Base-by-base conservation (phyloP, 2,888 invertebrate species). In the Dioctria rufipes region DNA sequence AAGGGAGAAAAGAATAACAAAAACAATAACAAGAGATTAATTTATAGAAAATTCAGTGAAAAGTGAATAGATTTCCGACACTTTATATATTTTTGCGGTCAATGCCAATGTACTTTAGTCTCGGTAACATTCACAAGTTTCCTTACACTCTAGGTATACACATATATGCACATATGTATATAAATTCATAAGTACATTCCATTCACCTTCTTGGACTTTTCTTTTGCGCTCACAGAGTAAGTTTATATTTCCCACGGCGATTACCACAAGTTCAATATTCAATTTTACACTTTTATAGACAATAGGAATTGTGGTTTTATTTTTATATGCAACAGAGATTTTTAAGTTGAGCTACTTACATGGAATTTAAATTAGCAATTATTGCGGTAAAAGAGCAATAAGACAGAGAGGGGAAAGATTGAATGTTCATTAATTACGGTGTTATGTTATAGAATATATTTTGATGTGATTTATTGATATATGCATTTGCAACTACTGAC, bases 281-380 rank as follows among this genome's bases (percentile, higher is more conserved):
- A 8, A 61, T 8, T 61, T 61, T 49, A 13, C 67, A 40, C 39
- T 13, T n/a, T 13, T 66, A 43, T 25, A 25, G 25, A 25, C 25
- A 25, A 8, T 46, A 43, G 67, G n/a, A 65, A 65, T 42, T 65
- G 66, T 66, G 67, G 46, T 67, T 66, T 67, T 46, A 6, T 67
- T 46, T 67, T 5, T 67, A 43, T 67, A 43, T 43, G 46, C 67
- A 0, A 46, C 43, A 42, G 42, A 6, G 67, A 43, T 46, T 67
- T 67, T 67, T 43, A 67, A 67, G 67, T 67, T 46, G 67, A 67
- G 67, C 67, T 67, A 46, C 67, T 67, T 67, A 67, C 46, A 43
- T 25, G 25, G 67, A 67, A 67, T 67, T 67, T 42, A 43, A 67
- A 67, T 67, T 42, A 67, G 46, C 67, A 67, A 67, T 67, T 67